Conservation (phyloP, 2,797 vertebrate species). For the Rousettus madagascariensis region DNA sequence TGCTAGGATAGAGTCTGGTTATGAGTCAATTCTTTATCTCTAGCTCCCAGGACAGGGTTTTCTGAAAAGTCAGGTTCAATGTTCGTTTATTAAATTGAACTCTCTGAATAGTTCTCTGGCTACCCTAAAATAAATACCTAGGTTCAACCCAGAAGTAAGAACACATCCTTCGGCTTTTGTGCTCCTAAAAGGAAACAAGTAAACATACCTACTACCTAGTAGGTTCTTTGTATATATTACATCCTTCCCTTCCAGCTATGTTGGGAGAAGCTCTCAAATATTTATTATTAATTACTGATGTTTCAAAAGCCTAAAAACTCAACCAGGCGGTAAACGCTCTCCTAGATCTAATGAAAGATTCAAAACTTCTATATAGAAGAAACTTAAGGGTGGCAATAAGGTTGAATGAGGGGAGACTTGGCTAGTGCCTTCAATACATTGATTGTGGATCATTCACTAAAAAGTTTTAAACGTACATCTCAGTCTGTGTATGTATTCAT, state of each 20-base stretch:
- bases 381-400: background rate
- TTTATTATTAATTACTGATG: background rate
- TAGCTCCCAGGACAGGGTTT: background rate
- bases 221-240: background rate
- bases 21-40: background rate
- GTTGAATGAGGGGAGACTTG: background rate
- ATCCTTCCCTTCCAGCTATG: background rate
- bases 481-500: background rate
- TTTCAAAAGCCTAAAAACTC: background rate
- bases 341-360: background rate
- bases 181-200: background rate
- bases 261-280: background rate
- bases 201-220: background rate
- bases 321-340: background rate
- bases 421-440: background rate
- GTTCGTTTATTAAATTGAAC: background rate
- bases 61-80: background rate
- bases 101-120: background rate
- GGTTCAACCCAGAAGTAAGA: background rate
- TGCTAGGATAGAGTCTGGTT: background rate
- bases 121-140: slow-evolving; percentile 23
- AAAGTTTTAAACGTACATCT: background rate
- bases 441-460: background rate
- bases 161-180: background rate
- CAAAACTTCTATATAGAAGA: slow-evolving; percentile 2